Base-by-base conservation (phyloP, 2,888 invertebrate genomes). In the Polyploca ridens region DNA sequence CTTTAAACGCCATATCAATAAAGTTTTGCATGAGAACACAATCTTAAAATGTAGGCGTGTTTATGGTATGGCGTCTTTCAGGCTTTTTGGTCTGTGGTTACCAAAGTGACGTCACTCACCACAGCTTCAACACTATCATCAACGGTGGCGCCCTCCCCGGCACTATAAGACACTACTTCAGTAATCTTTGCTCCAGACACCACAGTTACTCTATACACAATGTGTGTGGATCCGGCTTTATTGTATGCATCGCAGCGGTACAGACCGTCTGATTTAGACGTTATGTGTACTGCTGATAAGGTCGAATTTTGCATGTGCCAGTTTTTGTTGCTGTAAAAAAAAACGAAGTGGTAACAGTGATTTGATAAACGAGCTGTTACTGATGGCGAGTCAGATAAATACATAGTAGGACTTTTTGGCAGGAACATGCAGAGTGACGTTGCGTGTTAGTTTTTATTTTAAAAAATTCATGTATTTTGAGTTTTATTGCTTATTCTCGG, bases 241-340 rank as follows among this genome's bases (percentile, higher is more conserved):
- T 95, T 96, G n/a, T 78, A 82, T 0, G 96, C 96, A 14, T 91
- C 87, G 72, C 96, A 96, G 0, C 92, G 94, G 78, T 94, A 95
- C 33, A 92, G 75, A 0, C 96, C 96, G 59, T 87, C 90, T 16
- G 95, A 85, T 1, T 68, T 54, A 0, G 67, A 33, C 0, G 89
- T 74, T 33, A 89, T 75, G 41, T 88, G 86, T 0, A 73, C 65
- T 3, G 81, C 77, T 2, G 76, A 71, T 33, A 93, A 59, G 0
- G 85, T 80, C 0, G 81, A 73, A 54, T 88, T 83, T 1, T 76
- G 66, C 1, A 78, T 54, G 0, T 73, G 68, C 93, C 93, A 93
- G 63, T 87, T 77, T 1, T 87, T 79, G 69, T 91, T 91, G 66
- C 91, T 92, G 78, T 4, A 67, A 66, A 63, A 11, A 63, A 66